Evolutionary conservation across 2,888 invertebrate genomes (phyloP), one percentile per base, ranked within the genome.

Genomic region (Halocaridina rubra): DNA sequence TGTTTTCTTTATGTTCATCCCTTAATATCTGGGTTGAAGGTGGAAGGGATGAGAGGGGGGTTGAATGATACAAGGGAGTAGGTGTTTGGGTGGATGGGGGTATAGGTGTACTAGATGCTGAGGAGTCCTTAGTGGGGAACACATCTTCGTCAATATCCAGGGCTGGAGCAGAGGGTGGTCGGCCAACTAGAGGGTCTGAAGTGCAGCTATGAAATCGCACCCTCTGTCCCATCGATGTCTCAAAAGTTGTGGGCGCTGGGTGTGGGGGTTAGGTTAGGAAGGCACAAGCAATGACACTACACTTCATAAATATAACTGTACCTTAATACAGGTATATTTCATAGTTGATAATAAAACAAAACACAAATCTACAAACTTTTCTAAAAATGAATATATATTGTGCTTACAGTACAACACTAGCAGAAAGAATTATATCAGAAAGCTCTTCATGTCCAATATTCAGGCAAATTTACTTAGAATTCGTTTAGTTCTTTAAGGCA

Each of bases 131-230:
- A 46, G 85, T 82, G 19, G 85, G 80, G 74, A 87, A 87, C 39
- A 81, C 80, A 67, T 84, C 81, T 59, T 84, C 85, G 19, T 88
- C 84, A 16, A 79, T 71, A 4, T 84, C 84, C 32, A 84, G 39
- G 57, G 84, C 84, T 10, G 84, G 80, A 74, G 79, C 67, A 32
- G 84, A 80, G 57, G 79, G 80, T 46, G 84, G 84, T 13, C 79
- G 67, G 59, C 76, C 78, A n/a, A 71, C 81, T 53, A 87, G 46
- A n/a, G 91, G 90, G 61, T 93, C 94, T 2, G 92, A 91, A 87
- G 91, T 91, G 88, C 92, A 92, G 88, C 92, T 92, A 90, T 93
- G 93, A 91, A 93, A 93, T 76, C 94, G 91, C 16, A 93, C 92
- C 86, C 94, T 91, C 33, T 92, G 90, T 75, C 81, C 81, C 22